phyloP scores from a whole-genome alignment of 2,888 invertebrate species.

The Dryococelus australis region DNA sequence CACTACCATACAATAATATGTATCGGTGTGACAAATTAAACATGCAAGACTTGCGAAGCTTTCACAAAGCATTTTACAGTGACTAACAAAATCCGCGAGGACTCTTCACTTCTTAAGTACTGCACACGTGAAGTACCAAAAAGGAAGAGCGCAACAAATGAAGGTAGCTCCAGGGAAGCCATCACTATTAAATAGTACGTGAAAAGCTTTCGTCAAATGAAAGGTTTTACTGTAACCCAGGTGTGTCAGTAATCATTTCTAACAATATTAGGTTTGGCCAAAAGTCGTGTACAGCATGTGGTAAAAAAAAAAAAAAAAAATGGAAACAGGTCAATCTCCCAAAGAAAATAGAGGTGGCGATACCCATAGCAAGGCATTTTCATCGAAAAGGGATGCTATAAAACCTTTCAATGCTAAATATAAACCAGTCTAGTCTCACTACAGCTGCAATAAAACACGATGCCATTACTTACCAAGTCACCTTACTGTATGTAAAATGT shows the following conservation, averaged over 20 bases:
- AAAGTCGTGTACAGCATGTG: background rate
- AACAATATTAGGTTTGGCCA: background rate
- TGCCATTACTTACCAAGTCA: background rate
- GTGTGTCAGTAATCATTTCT: background rate
- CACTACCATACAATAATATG: conserved; percentile 13
- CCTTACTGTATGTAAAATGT: background rate
- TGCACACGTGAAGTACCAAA: background rate
- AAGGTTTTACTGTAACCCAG: background rate
- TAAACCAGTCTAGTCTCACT: background rate
- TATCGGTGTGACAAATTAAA: conserved; percentile 10
- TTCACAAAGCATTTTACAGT: conserved; percentile 9
- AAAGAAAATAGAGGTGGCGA: background rate
- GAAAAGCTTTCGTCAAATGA: too few relatives aligned
- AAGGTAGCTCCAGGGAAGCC: background rate
- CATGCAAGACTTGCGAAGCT: background rate
- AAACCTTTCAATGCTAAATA: background rate
- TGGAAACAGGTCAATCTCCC: background rate
- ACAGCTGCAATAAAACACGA: background rate
- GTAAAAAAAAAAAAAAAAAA: background rate
- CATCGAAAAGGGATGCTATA: background rate
- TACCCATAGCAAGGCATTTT: background rate
- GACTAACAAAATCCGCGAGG: background rate
- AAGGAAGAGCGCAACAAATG: background rate
- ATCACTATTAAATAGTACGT: background rate
- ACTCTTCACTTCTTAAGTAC: background rate